Conservation (phyloP, 2,888 invertebrate species). For the Philaethria dido region DNA sequence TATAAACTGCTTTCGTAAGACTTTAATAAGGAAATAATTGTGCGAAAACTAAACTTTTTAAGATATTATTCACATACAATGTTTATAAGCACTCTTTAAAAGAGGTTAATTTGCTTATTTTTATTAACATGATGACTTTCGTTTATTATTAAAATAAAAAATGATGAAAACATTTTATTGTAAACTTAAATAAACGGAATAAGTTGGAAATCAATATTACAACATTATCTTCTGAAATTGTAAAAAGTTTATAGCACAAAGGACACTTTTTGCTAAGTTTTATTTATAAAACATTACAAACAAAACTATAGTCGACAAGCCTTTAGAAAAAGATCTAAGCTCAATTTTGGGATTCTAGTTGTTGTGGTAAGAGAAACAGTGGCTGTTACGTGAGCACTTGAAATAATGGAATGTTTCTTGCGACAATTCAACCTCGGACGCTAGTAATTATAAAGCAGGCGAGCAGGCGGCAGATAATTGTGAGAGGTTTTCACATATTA, state of each 20-base stretch:
- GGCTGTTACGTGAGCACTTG: slow-evolving; percentile 65
- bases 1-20: slow-evolving; percentile 71
- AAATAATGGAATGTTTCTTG: slow-evolving; percentile 73
- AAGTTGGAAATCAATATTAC: slow-evolving; percentile 8
- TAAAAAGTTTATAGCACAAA: slow-evolving; percentile 8
- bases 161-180: background rate
- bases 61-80: slow-evolving; percentile 49
- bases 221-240: slow-evolving; percentile 7
- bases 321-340: slow-evolving; percentile 25
- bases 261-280: slow-evolving; percentile 11
- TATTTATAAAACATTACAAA: slow-evolving; percentile 20
- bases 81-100: slow-evolving; percentile 2
- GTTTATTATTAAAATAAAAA: background rate
- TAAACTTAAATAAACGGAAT: slow-evolving; percentile 6
- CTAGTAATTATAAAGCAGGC: slow-evolving; percentile 61
- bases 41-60: slow-evolving; percentile 65
- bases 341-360: slow-evolving; percentile 23
- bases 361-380: slow-evolving; percentile 45
- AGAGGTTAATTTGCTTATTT: background rate
- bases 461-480: slow-evolving; percentile 55
- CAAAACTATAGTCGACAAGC: background rate
- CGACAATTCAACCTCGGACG: slow-evolving; percentile 73
- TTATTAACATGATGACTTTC: background rate
- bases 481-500: slow-evolving; percentile 68
- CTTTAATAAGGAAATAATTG: slow-evolving; percentile 78